Evolutionary conservation across 2,888 invertebrate species (phyloP).

Genomic region (Cephus spinipes): DNA sequence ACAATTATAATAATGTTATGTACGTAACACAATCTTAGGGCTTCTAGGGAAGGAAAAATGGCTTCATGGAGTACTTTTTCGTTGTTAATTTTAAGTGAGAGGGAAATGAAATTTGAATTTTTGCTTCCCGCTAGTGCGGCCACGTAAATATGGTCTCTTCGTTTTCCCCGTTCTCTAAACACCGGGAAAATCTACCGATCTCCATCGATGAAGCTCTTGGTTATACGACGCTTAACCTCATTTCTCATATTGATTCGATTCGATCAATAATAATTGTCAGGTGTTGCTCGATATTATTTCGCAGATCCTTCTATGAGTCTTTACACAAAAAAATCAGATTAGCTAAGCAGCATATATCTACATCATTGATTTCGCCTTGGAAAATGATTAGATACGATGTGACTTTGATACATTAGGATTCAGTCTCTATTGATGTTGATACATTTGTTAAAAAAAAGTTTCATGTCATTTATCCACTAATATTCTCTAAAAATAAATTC

Average conservation of each 20-base stretch:
- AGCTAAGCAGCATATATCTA: not conserved
- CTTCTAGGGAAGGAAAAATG: too few relatives aligned
- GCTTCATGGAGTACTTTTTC: too few relatives aligned
- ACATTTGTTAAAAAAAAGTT: not conserved
- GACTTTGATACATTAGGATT: not conserved
- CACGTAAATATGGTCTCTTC: too few relatives aligned
- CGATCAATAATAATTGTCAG: not conserved
- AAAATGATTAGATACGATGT: not conserved
- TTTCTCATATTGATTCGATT: constrained; percentile 2
- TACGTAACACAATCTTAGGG: too few relatives aligned
- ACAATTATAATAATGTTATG: too few relatives aligned
- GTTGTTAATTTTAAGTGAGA: too few relatives aligned
- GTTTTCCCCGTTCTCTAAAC: too few relatives aligned
- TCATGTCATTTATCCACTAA: not conserved
- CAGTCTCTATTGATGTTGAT: not conserved
- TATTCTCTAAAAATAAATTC: too few relatives aligned
- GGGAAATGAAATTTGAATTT: too few relatives aligned
- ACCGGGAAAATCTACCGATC: too few relatives aligned
- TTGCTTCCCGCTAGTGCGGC: too few relatives aligned
- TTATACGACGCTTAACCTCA: not conserved
- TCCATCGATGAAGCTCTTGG: too few relatives aligned
- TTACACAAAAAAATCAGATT: not conserved
- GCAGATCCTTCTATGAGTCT: not conserved
- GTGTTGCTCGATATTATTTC: not conserved
- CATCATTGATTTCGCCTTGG: not conserved